Conservation (phyloP, 2,888 invertebrate species). For the Ecliptopera silaceata region DNA sequence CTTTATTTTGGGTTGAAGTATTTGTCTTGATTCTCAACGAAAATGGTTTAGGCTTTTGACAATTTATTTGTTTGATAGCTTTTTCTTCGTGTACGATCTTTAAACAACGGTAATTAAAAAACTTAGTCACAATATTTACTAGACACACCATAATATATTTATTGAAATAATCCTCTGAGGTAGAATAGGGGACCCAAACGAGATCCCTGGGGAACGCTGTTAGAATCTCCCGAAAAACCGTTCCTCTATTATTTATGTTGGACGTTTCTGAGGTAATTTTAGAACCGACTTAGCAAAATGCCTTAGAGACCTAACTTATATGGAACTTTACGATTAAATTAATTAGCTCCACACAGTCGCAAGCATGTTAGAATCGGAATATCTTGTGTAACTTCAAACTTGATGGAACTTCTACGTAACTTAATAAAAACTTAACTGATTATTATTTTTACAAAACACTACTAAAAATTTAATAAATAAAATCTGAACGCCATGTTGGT, state of each 20-base stretch:
- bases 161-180: background rate
- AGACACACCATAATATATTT: background rate
- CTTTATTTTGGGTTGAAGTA: slow-evolving; percentile 50
- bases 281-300: slow-evolving; percentile 18
- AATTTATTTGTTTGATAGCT: no score
- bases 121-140: no score
- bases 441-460: no score
- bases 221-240: slow-evolving; percentile 11
- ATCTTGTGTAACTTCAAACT: slow-evolving; percentile 10
- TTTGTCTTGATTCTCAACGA: slow-evolving; percentile 36
- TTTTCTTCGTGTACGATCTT: no score
- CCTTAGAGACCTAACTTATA: slow-evolving; percentile 26
- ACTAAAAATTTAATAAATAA: no score
- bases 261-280: slow-evolving; percentile 19
- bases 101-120: no score
- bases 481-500: no score
- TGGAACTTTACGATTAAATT: slow-evolving; percentile 25
- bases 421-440: background rate
- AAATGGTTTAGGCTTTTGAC: slow-evolving; percentile 43
- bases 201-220: slow-evolving; percentile 9
- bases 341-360: slow-evolving; percentile 27
- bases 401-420: slow-evolving; percentile 4
- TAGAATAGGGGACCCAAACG: slow-evolving; percentile 9
- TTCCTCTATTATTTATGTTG: slow-evolving; percentile 18
- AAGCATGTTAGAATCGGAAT: slow-evolving; percentile 21